Conservation (phyloP, 2,797 vertebrate genomes). For the Urophycis tenuis region DNA sequence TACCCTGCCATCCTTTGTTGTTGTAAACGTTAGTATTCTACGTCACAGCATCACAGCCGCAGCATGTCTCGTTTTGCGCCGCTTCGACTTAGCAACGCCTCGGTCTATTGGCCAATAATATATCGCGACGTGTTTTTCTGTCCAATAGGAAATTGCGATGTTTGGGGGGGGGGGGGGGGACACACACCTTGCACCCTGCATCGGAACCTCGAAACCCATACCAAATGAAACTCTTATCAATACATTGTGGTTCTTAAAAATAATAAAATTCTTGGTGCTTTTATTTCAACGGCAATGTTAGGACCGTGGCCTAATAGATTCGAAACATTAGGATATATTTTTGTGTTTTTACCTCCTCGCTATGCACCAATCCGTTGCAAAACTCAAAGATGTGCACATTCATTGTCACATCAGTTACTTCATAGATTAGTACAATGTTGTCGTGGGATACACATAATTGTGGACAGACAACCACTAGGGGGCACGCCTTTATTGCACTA, state of each 20-base stretch:
- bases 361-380: background rate
- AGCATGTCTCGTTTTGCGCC: no score
- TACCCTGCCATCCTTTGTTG: conserved; percentile 53
- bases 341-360: background rate
- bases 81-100: conserved; percentile 43
- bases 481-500: conserved; percentile 37
- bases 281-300: background rate
- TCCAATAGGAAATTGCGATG: conserved; percentile 42
- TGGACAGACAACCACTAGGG: conserved; percentile 44
- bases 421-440: background rate
- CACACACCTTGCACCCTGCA: background rate
- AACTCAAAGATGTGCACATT: background rate
- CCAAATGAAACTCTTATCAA: background rate
- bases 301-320: background rate
- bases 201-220: background rate
- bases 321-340: background rate
- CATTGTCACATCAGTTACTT: background rate
- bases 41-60: conserved; percentile 26
- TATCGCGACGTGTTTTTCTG: conserved; percentile 3
- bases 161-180: background rate
- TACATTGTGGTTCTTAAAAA: background rate
- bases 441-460: background rate
- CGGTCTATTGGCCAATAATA: conserved; percentile 44
- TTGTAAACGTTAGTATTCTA: conserved; percentile 19
- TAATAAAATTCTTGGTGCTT: background rate